Conservation (phyloP, 2,113 vertebrate genomes). For the Mus pahari region DNA sequence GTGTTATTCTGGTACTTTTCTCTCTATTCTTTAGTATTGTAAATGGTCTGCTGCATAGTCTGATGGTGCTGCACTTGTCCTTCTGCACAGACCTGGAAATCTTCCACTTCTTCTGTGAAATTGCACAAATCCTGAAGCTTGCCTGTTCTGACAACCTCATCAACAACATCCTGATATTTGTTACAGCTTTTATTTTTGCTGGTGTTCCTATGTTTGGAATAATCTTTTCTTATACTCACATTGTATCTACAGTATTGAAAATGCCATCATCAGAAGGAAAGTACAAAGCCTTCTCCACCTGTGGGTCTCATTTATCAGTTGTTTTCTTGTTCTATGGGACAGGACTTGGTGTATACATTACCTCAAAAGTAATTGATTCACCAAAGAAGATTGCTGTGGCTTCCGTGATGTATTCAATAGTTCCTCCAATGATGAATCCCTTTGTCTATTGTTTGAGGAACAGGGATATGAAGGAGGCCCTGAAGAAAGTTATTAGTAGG, state of each 20-base stretch:
- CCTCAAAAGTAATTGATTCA: background rate
- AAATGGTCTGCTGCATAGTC: background rate
- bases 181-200: background rate
- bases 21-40: background rate
- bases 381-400: background rate
- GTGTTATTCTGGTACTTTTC: background rate
- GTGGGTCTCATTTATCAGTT: background rate
- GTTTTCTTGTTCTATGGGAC: slow-evolving; percentile 27
- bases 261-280: background rate
- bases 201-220: background rate
- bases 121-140: background rate
- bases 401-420: slow-evolving; percentile 28
- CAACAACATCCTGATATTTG: background rate
- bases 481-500: background rate
- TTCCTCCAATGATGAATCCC: background rate
- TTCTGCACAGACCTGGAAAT: slow-evolving; percentile 29
- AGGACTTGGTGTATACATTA: background rate
- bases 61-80: background rate
- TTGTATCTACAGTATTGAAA: background rate
- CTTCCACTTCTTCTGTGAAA: background rate
- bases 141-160: background rate
- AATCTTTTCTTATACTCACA: background rate
- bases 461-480: background rate
- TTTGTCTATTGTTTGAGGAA: background rate
- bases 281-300: background rate